Base-by-base conservation (phyloP, 2,888 invertebrate species). In the Leucoptera coffeella region DNA sequence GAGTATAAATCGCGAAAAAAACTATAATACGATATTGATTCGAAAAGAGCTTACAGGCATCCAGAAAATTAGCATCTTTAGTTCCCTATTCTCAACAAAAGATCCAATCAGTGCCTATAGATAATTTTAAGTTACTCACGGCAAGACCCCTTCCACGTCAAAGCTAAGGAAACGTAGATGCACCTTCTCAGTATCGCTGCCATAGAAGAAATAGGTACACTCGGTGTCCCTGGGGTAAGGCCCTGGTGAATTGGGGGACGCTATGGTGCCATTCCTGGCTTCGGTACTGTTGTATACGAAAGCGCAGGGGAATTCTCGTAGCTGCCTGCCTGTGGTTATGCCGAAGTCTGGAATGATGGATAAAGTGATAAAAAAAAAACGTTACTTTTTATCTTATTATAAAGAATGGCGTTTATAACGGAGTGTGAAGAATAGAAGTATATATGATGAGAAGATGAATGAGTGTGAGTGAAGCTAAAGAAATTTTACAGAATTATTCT, bases 131-230 rank as follows among this genome's bases (percentile, higher is more conserved):
- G n/a, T n/a, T n/a, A 79, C 86, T 82, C 76, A 95, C 94, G 92
- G 93, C 41, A 82, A 72, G 31, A 94, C 86, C 35, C 95, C 96
- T 59, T 96, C 95, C 22, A 96, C 87, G 51, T 94, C 92, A 49
- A 94, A 94, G 59, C 85, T 88, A 26, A 84, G 83, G 52, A 94
- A 94, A 47, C 86, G 83, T 34, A 93, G 74, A 42, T 83, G 83
- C 32, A 91, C 82, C 44, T 82, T 80, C 47, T 91, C 88, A 33
- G 80, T 80, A 36, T 73, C 71, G 29, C 77, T 77, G 4, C 90
- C 93, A 46, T 89, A 80, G 53, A 93, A 93, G 58, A 87, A 89
- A 58, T 90, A 93, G 56, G 91, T 85, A 51, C 93, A 93, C 48
- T 89, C 86, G 1, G 91, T 85, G 48, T 91, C 83, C 38, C 92